These are phyloP conservation scores for Mugil cephalus DNA, from an alignment of 2,113 vertebrate genomes.

Conservation along the genomic window DNA sequence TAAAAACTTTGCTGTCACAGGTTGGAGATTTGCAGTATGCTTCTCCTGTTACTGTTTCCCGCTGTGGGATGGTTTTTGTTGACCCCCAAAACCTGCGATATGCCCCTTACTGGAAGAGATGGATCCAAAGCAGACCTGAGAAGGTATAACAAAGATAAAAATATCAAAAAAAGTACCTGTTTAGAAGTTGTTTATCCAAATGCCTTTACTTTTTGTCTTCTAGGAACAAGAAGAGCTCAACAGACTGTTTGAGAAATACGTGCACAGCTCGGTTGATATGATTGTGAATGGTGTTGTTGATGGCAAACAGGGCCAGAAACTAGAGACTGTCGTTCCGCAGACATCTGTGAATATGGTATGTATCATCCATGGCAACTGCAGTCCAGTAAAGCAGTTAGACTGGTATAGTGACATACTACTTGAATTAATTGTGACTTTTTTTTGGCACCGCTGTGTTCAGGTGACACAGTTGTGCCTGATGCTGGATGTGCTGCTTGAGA, in stretches of 20 bases:
- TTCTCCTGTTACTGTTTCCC: slow-evolving; percentile 96
- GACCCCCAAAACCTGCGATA: slow-evolving; percentile 96
- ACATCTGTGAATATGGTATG: slow-evolving; percentile 97
- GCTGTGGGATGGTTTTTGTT: slow-evolving; percentile 97
- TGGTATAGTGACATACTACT: not conserved
- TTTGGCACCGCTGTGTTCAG: slow-evolving; percentile 73
- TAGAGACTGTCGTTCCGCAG: slow-evolving; percentile 92
- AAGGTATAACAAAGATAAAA: slow-evolving; percentile 80
- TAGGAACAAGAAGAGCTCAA: slow-evolving; percentile 83
- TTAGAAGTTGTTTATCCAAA: too few species aligned
- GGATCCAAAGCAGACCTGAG: slow-evolving; percentile 84
- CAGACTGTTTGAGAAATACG: slow-evolving; percentile 91
- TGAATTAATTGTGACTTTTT: not conserved
- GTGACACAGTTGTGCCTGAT: slow-evolving; percentile 90
- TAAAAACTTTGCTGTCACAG: slow-evolving; percentile 71
- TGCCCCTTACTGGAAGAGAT: slow-evolving; percentile 92
- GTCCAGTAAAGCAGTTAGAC: too few species aligned
- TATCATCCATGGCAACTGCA: not conserved
- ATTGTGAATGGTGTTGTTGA: slow-evolving; percentile 92
- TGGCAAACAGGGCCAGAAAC: slow-evolving; percentile 87
- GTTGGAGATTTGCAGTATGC: slow-evolving; percentile 97
- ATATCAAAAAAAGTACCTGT: too few species aligned
- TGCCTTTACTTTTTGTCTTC: slow-evolving; percentile 2
- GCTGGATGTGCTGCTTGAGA: slow-evolving; percentile 87
- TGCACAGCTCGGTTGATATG: slow-evolving; percentile 88